Evolutionary conservation across 2,888 invertebrate genomes (phyloP).

Genomic region (Eristalinus sepulchralis): DNA sequence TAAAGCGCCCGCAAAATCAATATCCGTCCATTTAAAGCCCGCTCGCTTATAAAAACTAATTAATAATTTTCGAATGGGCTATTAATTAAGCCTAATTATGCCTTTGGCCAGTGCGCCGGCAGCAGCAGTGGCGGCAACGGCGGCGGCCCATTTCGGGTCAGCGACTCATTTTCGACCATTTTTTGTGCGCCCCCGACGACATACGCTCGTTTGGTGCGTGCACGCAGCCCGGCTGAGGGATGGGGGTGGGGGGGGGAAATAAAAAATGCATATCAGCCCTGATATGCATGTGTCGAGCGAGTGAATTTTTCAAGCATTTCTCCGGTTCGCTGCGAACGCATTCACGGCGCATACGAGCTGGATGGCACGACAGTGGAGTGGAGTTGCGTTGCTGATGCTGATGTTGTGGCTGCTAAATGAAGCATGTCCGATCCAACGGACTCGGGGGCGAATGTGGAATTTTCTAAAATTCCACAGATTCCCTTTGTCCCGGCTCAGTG

Average conservation of each 20-base stretch:
- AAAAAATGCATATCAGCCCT: slow-evolving; percentile 30
- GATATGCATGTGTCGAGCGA: neutral
- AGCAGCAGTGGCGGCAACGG: slow-evolving; percentile 16
- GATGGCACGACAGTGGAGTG: neutral
- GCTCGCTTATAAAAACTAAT: slow-evolving; percentile 81
- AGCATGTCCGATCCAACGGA: slow-evolving; percentile 36
- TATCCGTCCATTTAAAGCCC: slow-evolving; percentile 81
- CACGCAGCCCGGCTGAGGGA: slow-evolving; percentile 2
- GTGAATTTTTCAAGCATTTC: slow-evolving; percentile 35
- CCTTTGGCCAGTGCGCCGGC: slow-evolving; percentile 66
- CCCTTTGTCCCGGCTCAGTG: slow-evolving; percentile 16
- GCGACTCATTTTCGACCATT: slow-evolving; percentile 23
- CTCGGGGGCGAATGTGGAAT: slow-evolving; percentile 31
- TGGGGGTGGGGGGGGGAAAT: neutral
- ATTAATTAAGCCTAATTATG: slow-evolving; percentile 82
- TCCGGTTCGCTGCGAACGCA: neutral
- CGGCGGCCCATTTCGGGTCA: slow-evolving; percentile 35
- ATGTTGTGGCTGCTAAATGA: slow-evolving; percentile 55
- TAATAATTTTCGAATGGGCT: slow-evolving; percentile 82
- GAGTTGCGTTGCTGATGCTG: slow-evolving; percentile 31
- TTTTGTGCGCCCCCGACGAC: slow-evolving; percentile 7
- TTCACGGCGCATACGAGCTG: neutral
- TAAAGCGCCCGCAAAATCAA: slow-evolving; percentile 81
- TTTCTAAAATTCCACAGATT: slow-evolving; percentile 41
- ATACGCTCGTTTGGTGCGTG: neutral